These are phyloP conservation scores for Aratinga solstitialis DNA, from an alignment of 2,797 vertebrate genomes.

Conservation along the genomic window DNA sequence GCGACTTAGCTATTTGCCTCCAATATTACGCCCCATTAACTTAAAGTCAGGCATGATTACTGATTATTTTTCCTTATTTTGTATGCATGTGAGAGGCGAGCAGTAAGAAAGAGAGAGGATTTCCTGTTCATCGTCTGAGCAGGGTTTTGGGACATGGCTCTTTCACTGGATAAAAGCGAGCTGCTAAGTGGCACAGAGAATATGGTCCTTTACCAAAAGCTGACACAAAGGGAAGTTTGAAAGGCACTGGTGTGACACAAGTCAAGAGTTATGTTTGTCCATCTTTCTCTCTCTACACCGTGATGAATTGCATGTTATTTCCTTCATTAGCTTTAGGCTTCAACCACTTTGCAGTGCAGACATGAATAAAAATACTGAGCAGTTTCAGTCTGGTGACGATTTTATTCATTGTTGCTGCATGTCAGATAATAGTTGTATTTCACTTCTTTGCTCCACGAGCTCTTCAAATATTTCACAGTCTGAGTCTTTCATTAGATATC, in stretches of 20 bases:
- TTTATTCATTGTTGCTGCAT: conserved; percentile 59
- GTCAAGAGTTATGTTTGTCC: conserved; percentile 58
- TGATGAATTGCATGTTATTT: conserved; percentile 74
- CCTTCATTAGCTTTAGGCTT: conserved; percentile 70
- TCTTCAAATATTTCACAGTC: conserved; percentile 43
- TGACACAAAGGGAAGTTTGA: conserved; percentile 53
- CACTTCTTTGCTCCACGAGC: neutral
- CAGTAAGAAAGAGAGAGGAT: conserved; percentile 35
- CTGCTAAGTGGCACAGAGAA: conserved; percentile 13
- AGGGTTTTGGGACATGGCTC: neutral
- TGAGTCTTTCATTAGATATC: conserved; percentile 41
- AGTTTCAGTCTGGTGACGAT: conserved; percentile 49
- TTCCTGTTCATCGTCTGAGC: neutral
- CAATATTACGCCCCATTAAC: conserved; percentile 51
- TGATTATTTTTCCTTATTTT: conserved; percentile 62
- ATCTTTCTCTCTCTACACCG: conserved; percentile 49
- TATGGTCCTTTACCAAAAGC: neutral
- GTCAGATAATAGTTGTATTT: conserved; percentile 54
- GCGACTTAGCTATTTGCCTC: neutral
- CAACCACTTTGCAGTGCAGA: conserved; percentile 32
- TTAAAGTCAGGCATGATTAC: conserved; percentile 61
- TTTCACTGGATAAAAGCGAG: conserved; percentile 19
- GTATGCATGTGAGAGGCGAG: neutral
- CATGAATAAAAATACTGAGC: conserved; percentile 42
- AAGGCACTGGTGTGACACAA: conserved; percentile 48